phyloP scores from a whole-genome alignment of 2,888 invertebrate genomes.

The Dysmachus trigonus region DNA sequence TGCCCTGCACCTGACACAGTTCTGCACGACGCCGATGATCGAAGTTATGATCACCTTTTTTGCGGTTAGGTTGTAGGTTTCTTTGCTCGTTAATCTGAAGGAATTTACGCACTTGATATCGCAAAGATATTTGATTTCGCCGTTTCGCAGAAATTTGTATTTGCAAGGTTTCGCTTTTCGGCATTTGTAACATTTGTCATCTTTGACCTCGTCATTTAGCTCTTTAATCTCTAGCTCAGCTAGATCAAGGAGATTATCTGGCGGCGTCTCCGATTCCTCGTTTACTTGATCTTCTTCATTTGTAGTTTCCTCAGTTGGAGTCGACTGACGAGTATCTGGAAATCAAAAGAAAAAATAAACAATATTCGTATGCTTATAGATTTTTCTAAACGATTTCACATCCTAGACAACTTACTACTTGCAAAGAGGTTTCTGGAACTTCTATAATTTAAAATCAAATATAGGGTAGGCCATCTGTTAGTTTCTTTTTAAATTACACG shows the following conservation, averaged over 20 bases:
- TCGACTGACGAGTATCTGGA: constrained; percentile 44
- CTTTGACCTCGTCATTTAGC: constrained; percentile 55
- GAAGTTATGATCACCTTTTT: constrained; percentile 61
- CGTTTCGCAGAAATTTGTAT: constrained; percentile 62
- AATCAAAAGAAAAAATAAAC: not conserved
- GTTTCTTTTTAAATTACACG: no score
- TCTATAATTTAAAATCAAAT: no score
- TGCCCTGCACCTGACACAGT: constrained; percentile 57
- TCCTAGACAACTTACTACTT: no score
- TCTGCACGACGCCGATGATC: constrained; percentile 57
- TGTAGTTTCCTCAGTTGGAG: constrained; percentile 65
- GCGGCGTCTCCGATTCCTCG: constrained; percentile 64
- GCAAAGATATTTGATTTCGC: constrained; percentile 64
- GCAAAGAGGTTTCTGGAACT: no score
- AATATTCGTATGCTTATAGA: not conserved
- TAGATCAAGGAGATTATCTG: constrained; percentile 54
- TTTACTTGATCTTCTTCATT: constrained; percentile 52
- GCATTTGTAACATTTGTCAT: constrained; percentile 67
- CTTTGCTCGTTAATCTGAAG: constrained; percentile 64
- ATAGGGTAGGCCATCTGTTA: no score
- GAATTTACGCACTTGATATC: constrained; percentile 65
- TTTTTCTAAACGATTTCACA: not conserved
- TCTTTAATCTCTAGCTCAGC: constrained; percentile 64
- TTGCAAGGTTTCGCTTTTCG: constrained; percentile 59
- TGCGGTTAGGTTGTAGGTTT: constrained; percentile 54